phyloP scores from a whole-genome alignment of 2,888 invertebrate genomes.

The Ophraella communa region DNA sequence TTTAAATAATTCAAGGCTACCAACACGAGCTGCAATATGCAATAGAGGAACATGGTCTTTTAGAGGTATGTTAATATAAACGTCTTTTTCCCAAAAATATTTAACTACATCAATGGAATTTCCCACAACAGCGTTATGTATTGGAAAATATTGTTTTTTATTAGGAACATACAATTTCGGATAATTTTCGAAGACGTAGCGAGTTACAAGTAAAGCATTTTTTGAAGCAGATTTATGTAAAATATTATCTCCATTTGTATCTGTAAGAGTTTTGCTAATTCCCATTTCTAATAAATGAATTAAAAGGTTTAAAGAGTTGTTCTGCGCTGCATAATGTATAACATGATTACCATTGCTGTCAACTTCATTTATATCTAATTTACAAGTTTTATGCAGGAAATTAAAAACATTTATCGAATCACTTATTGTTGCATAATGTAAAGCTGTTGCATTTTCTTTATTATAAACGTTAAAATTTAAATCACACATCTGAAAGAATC shows the following conservation, averaged over 20 bases:
- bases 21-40: not conserved
- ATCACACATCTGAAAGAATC: not conserved
- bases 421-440: not conserved
- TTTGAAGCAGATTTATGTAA: not conserved
- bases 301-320: not conserved
- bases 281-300: not conserved
- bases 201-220: not conserved
- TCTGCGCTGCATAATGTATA: slow-evolving; percentile 6
- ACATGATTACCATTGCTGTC: not conserved
- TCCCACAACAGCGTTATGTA: not conserved
- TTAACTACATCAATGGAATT: slow-evolving; percentile 1
- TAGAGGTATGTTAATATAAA: not conserved
- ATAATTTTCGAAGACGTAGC: not conserved
- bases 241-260: not conserved
- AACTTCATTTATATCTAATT: not conserved
- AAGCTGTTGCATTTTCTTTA: not conserved
- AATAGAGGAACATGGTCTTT: not conserved
- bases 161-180: not conserved
- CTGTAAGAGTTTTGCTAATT: not conserved
- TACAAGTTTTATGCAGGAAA: not conserved
- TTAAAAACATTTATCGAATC: not conserved
- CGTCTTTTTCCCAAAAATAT: not conserved
- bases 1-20: not conserved
- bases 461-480: not conserved
- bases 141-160: not conserved